Evolutionary conservation across 2,888 invertebrate genomes (phyloP).

Genomic region (Temnothorax rugatulus): DNA sequence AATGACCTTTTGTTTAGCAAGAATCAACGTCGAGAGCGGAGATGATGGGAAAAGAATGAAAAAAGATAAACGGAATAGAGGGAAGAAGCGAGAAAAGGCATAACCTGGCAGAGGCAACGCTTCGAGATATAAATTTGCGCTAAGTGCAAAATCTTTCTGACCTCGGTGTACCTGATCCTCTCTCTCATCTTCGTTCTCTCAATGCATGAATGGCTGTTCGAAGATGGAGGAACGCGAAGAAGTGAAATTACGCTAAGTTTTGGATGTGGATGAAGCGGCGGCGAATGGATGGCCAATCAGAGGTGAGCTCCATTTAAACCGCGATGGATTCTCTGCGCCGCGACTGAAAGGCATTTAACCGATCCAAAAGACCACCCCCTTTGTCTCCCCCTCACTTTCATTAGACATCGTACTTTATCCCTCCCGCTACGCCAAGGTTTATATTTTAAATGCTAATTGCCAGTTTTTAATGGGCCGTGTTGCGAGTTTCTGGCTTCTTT

Average conservation of each 20-base stretch:
- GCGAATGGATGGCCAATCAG: constrained; percentile 79
- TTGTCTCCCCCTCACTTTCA: constrained; percentile 80
- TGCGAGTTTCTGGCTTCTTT: constrained; percentile 74
- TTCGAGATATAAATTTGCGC: constrained; percentile 71
- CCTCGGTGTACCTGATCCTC: constrained; percentile 49
- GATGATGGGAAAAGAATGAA: constrained; percentile 53
- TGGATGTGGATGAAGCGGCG: constrained; percentile 55
- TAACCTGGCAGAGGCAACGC: constrained; percentile 49
- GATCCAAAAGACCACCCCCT: constrained; percentile 85
- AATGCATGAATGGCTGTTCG: constrained; percentile 72
- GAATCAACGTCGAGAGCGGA: constrained; percentile 62
- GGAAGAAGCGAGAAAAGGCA: constrained; percentile 17
- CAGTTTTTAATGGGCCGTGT: constrained; percentile 84
- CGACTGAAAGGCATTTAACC: constrained; percentile 85
- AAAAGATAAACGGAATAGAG: constrained; percentile 65
- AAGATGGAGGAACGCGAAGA: constrained; percentile 75
- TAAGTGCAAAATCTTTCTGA: constrained; percentile 78
- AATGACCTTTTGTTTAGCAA: constrained; percentile 68
- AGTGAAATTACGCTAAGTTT: constrained; percentile 72
- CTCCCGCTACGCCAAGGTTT: constrained; percentile 76
- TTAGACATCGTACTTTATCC: constrained; percentile 85
- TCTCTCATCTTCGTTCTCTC: constrained; percentile 25
- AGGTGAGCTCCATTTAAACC: constrained; percentile 81
- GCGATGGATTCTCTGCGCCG: constrained; percentile 76
- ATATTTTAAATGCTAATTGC: constrained; percentile 86